Base-by-base conservation (phyloP, 2,797 vertebrate species). In the Chelonia mydas region DNA sequence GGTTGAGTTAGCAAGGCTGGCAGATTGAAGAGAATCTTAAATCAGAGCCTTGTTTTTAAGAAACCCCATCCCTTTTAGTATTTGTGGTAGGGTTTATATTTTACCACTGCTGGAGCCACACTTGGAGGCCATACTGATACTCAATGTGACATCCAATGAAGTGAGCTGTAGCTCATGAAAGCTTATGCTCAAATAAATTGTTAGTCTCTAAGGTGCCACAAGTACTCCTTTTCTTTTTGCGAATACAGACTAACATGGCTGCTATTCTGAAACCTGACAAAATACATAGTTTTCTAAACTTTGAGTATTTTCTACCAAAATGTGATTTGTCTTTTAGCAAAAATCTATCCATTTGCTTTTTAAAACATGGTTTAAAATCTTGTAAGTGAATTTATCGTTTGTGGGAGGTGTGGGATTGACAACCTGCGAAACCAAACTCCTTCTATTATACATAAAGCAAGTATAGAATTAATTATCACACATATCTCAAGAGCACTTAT, bases 391-490 rank as follows among this genome's bases (percentile, higher is more conserved):
- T 86, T 1, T 17, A 45, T 37, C 19, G 37, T 12, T 2, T 55
- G 9, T 16, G 41, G 33, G 80, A 84, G n/a, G 59, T 92, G 82
- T 41, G 61, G 25, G 8, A 54, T 5, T 76, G 50, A 31, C 31
- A 83, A 53, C 45, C 23, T 88, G 87, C 55, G 61, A 94, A 94
- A 81, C 11, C 8, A 90, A 72, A 72, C n/a, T 13, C 93, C 7
- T 84, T 92, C 33, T 79, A 0, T 37, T 85, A 37, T 88, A 27
- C 33, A 31, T 5, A 57, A 87, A 83, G 89, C 28, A 59, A 47
- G 27, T 37, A 31, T 49, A 82, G 31, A 31, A 57, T 13, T 11
- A 33, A 25, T 90, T 92, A 59, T 12, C 94, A 7, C 16, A 19
- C 2, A 13, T 89, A 47, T 94, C 28, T 82, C 41, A 59, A 47